Conservation (phyloP, 1,140 invertebrate genomes). For the Diabrotica virgifera region DNA sequence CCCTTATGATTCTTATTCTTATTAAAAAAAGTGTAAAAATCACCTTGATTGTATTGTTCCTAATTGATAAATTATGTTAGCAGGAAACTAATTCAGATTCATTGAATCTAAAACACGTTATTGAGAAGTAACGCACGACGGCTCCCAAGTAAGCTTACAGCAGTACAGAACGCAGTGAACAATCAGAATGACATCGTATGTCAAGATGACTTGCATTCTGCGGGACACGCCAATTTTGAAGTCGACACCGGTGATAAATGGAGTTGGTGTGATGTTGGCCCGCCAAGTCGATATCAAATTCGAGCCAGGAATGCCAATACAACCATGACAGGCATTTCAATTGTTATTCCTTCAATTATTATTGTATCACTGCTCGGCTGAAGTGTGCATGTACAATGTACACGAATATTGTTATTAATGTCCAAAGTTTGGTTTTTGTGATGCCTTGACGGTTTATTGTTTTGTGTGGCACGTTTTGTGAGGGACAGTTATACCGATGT, state of each 20-base stretch:
- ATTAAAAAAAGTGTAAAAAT: background rate
- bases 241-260: conserved; percentile 37
- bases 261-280: conserved; percentile 31
- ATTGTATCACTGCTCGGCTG: background rate
- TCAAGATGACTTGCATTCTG: conserved; percentile 35
- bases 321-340: conserved; percentile 40
- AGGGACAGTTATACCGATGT: no score
- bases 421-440: no score
- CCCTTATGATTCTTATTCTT: background rate
- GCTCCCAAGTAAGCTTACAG: background rate
- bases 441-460: no score
- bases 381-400: no score
- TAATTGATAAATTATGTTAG: background rate
- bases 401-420: no score
- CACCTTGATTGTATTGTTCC: background rate
- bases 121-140: background rate
- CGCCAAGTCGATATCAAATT: conserved; percentile 29
- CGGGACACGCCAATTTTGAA: conserved; percentile 31
- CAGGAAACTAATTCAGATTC: background rate
- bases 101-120: background rate
- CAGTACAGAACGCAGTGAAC: conserved; percentile 7
- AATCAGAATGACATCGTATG: conserved; percentile 29
- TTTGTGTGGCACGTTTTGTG: no score
- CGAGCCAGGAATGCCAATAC: conserved; percentile 39
- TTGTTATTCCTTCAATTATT: conserved; percentile 27